Base-by-base conservation (phyloP, 2,797 vertebrate species). In the Lates japonicus region DNA sequence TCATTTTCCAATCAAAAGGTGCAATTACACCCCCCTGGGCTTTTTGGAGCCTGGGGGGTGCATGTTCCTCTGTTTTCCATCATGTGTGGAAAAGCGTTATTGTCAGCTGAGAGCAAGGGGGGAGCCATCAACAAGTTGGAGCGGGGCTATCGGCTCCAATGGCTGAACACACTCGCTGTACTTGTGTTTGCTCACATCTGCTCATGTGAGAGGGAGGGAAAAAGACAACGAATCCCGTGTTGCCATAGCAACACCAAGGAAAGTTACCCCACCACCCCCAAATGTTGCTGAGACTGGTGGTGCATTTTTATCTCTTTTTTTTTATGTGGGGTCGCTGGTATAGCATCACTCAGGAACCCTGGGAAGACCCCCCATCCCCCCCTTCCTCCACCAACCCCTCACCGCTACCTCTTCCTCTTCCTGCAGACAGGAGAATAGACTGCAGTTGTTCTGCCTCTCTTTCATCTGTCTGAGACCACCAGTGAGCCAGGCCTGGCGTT, bases 231-330 rank as follows among this genome's bases (percentile, higher is more conserved):
- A 85, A 88, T 87, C 84, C 81, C 13, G 57, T 44, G 88, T 96
- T 90, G 35, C 94, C 90, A 95, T 96, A 85, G 95, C 91, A 95
- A 96, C 95, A 87, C 80, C 81, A 76, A 81, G 77, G 69, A 80
- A 88, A 76, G 65, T 77, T 70, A 42, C 35, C 71, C 74, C 80
- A 68, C 44, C 3, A 4, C 41, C 66, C 69, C 71, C 13, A 78
- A 86, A 82, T 74, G 61, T 80, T 87, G 58, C 83, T 80, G 17
- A 74, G 65, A 86, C 77, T 78, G 71, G 71, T 44, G 9, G 4
- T 7, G 16, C 0, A 1, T 33, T 87, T 46, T 71, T 62, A 29
- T 77, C 20, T 72, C 25, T 29, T 29, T 2, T 29, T 29, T 29
- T 29, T 29, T 29, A 61, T 80, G 72, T 72, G 54, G 51, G 33